Evolutionary conservation across 2,888 invertebrate species (phyloP).

Genomic region (Ametastegia equiseti): DNA sequence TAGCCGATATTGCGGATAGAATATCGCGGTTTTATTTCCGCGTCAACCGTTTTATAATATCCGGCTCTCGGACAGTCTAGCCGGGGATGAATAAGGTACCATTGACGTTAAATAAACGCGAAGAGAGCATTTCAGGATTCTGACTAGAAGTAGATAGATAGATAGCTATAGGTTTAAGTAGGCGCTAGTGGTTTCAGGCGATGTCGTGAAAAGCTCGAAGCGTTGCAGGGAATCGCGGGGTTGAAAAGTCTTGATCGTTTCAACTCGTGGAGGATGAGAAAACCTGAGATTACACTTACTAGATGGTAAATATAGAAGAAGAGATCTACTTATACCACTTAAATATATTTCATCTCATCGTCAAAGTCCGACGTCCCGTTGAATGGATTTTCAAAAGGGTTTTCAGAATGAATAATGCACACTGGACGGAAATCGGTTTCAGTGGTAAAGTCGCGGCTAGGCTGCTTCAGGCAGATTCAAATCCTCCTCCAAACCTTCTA

Average conservation of each 20-base stretch:
- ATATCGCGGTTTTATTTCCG: not conserved
- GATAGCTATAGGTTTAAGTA: too few species aligned
- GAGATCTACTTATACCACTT: not conserved
- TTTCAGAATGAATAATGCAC: constrained; percentile 44
- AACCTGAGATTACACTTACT: constrained; percentile 30
- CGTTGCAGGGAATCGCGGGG: not conserved
- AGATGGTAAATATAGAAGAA: constrained; percentile 4
- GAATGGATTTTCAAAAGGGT: constrained; percentile 40
- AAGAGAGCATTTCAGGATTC: not conserved
- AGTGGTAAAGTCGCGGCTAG: not conserved
- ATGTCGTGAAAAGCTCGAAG: not conserved
- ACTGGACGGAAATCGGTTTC: constrained; percentile 20
- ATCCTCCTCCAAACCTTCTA: constrained; percentile 38
- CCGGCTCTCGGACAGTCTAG: too few species aligned
- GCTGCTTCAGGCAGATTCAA: constrained; percentile 16
- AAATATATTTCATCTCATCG: constrained; percentile 36
- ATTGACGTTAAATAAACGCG: not conserved
- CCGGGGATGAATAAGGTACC: too few species aligned
- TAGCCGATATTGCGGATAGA: too few species aligned
- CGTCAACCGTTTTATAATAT: too few species aligned
- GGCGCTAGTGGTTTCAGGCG: not conserved
- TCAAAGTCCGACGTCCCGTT: not conserved
- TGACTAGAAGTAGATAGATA: too few species aligned
- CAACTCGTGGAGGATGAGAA: not conserved
- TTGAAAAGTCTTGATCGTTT: constrained; percentile 8